Conservation (phyloP, 2,888 invertebrate species). For the Hyalella azteca region DNA sequence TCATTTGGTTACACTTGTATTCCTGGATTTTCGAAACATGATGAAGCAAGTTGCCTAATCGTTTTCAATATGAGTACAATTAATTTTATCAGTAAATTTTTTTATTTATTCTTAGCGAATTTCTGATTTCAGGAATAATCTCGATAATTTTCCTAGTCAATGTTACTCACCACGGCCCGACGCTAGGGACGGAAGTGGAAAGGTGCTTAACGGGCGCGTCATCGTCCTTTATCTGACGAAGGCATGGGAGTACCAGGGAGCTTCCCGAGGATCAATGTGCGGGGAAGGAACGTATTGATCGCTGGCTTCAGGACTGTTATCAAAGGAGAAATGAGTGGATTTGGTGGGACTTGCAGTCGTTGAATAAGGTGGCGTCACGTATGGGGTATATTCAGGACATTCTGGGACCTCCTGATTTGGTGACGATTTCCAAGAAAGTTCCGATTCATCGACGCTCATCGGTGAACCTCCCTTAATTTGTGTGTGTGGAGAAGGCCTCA, state of each 20-base stretch:
- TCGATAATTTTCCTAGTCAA: no score
- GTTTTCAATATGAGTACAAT: no score
- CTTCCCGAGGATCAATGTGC: constrained; percentile 33
- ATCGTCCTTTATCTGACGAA: constrained; percentile 36
- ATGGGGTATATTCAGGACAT: constrained; percentile 50
- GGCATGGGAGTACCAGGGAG: constrained; percentile 43
- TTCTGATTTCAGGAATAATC: no score
- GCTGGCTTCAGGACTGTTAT: constrained; percentile 12
- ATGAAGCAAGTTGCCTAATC: no score
- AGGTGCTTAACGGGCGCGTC: neutral
- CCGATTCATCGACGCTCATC: constrained; percentile 43
- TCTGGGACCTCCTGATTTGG: constrained; percentile 57
- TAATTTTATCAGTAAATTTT: no score
- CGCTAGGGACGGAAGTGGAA: neutral
- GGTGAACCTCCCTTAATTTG: constrained; percentile 49
- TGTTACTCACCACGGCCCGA: constrained; percentile 29
- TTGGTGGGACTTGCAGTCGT: constrained; percentile 41
- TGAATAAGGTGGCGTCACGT: constrained; percentile 52
- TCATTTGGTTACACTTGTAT: no score
- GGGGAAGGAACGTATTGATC: constrained; percentile 40
- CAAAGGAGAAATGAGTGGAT: constrained; percentile 41
- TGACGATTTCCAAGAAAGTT: constrained; percentile 55
- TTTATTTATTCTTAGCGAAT: no score
- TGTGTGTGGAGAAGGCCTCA: constrained; percentile 41
- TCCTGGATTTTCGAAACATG: no score